phyloP scores from a whole-genome alignment of 1,140 invertebrate species.

The Drosophila asahinai region DNA sequence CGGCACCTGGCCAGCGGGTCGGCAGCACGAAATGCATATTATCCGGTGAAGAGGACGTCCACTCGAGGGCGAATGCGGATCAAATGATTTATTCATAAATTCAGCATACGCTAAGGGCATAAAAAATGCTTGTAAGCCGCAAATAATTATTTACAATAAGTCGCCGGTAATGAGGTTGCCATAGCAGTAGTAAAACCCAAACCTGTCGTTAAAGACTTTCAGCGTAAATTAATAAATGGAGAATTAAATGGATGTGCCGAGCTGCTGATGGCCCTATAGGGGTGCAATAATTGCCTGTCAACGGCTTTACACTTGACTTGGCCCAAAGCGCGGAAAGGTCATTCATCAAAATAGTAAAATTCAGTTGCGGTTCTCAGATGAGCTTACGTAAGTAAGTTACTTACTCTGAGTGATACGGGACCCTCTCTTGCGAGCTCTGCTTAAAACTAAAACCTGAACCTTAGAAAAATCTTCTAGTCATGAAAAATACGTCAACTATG shows the following conservation, averaged over 20 bases:
- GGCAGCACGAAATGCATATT: conserved; percentile 31
- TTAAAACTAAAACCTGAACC: too few species aligned
- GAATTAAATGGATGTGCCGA: conserved; percentile 41
- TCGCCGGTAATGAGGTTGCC: conserved; percentile 41
- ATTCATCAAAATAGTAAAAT: background rate
- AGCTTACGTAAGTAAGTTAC: background rate
- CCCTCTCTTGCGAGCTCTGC: too few species aligned
- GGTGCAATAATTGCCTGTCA: conserved; percentile 39
- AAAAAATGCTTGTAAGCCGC: conserved; percentile 55
- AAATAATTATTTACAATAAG: conserved; percentile 53
- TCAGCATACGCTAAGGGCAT: conserved; percentile 47
- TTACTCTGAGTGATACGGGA: too few species aligned
- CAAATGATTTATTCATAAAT: conserved; percentile 71
- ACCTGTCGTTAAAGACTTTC: conserved; percentile 33
- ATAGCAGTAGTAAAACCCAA: conserved; percentile 26
- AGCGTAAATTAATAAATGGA: conserved; percentile 53
- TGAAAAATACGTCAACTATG: conserved; percentile 17
- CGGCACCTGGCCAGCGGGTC: conserved; percentile 28
- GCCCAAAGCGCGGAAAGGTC: background rate
- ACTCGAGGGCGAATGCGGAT: conserved; percentile 26
- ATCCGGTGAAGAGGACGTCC: conserved; percentile 23
- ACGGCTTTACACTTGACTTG: conserved; percentile 14
- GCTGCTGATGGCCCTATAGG: conserved; percentile 21
- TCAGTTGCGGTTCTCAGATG: too few species aligned
- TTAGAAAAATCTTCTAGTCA: background rate